Evolutionary conservation across 2,113 vertebrate species (phyloP), one percentile per base, ranked within the genome.

Genomic region (Onychorhynchus coronatus): DNA sequence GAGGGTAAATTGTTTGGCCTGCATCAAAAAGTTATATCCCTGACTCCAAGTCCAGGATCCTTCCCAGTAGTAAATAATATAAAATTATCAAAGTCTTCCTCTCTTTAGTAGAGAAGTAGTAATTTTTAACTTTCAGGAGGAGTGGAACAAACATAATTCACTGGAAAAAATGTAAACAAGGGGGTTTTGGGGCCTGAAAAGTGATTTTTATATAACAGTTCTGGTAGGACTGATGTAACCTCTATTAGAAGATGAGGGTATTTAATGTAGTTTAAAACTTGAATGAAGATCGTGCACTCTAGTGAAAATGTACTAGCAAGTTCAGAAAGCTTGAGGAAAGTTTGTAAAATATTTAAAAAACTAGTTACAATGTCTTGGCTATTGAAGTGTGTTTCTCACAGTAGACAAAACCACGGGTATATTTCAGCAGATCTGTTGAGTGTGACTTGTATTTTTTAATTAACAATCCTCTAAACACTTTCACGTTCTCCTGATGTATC

Each of bases 321-420:
- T 55, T 63, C 39, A 33, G 37, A 71, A 79, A 63, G 70, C 21
- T 0, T 16, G 31, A 50, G 31, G 6, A 10, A 39, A 58, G 23
- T 33, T 59, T 37, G 6, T 12, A 39, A 16, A 81, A 74, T 41
- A n/a, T 61, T 70, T 63, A 21, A 80, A 55, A 31, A 4, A 8
- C 16, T n/a, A 33, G 55, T 58, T 88, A 56, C n/a, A 59, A 31
- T 63, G 56, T 49, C 50, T 39, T 46, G 30, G 39, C 55, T 39
- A 3, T 37, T 17, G 2, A 31, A 63, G 4, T 8, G 6, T 1
- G 6, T 63, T 71, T 89, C 39, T 78, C 27, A 16, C 56, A 4
- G 11, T 11, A 3, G 20, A 7, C 13, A 19, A 37, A 58, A 27
- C 61, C 6, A 4, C 2, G 28, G 20, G 11, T 37, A 0, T 25